A percentile compares a stretch with the other conserved stretches of the same genome.
These are phyloP conservation scores for Crioceris asparagi DNA, from an alignment of 2,888 invertebrate genomes.

Conservation along the genomic window DNA sequence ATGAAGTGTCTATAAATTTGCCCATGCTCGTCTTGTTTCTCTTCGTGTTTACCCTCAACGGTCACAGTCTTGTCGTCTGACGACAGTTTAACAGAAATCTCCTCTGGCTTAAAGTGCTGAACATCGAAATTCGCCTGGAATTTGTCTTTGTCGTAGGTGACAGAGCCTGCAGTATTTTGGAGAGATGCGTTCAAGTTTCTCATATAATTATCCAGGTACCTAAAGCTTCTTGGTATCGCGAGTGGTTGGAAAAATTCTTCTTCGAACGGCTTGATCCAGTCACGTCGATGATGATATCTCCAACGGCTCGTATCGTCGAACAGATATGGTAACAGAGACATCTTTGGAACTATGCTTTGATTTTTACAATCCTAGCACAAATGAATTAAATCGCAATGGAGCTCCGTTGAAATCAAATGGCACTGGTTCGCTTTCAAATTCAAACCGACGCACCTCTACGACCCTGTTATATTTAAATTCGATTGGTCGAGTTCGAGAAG, in stretches of 20 bases:
- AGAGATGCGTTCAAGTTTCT: slow-evolving; percentile 8
- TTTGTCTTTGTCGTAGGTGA: slow-evolving; percentile 47
- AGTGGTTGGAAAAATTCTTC: neutral
- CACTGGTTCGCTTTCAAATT: too few species aligned
- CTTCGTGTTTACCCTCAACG: slow-evolving; percentile 71
- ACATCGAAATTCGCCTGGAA: slow-evolving; percentile 65
- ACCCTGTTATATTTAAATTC: too few species aligned
- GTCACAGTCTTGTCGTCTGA: slow-evolving; percentile 53
- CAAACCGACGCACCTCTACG: too few species aligned
- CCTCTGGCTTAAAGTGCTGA: slow-evolving; percentile 66
- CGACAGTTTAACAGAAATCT: slow-evolving; percentile 62
- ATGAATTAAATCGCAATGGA: too few species aligned
- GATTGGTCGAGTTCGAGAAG: too few species aligned
- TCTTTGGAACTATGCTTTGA: too few species aligned
- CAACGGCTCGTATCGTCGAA: slow-evolving; percentile 7
- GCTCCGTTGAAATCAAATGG: too few species aligned
- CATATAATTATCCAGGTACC: slow-evolving; percentile 1
- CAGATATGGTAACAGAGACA: slow-evolving; percentile 7
- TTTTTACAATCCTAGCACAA: too few species aligned
- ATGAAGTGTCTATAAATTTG: slow-evolving; percentile 63
- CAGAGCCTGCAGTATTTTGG: slow-evolving; percentile 15
- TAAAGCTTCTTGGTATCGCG: slow-evolving; percentile 3
- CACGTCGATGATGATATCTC: neutral
- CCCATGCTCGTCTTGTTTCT: slow-evolving; percentile 63
- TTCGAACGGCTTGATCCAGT: too few species aligned